Base-by-base conservation (phyloP, 2,888 invertebrate genomes). In the Cheilosia urbana region DNA sequence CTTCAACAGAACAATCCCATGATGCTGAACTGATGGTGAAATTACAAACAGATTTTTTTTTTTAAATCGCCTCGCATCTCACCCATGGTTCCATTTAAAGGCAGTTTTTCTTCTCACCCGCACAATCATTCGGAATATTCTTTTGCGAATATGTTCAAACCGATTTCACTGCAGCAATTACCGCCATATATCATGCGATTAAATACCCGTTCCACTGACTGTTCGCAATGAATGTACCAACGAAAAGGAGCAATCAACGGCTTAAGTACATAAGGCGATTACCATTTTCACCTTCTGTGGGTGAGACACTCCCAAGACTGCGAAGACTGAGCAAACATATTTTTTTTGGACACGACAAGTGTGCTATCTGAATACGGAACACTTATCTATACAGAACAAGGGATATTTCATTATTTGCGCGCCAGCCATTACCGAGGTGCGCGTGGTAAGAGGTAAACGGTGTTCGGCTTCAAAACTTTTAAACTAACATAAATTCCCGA, bases 401-500 rank as follows among this genome's bases (percentile, higher is more conserved):
- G 21, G 37, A 51, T 34, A 58, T 9, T 51, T 66, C 17, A 65
- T 45, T 66, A 63, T 77, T 55, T 66, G 19, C 47, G 15, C 27
- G 40, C 24, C 19, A 51, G 55, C 69, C 79, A 79, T 68, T 34
- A 49, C 60, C 71, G 2, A n/a, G 42, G 49, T 63, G 62, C 19
- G 9, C 17, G 55, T 7, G 57, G 49, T 78, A 69, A 63, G 63
- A 57, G 68, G 71, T 58, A 49, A 75, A 69, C 51, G 58, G 53
- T 69, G 75, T 30, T 71, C 65, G 37, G 60, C 55, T 24, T 11
- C 9, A 30, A 58, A 80, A 75, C 73, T 84, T 84, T 66, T 75
- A 75, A 84, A 75, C 69, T 66, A 75, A 68, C 58, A 75, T 84
- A 84, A 79, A 80, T 84, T 69, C 55, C 27, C 62, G n/a, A 30